Evolutionary conservation across 2,797 vertebrate genomes (phyloP).

Genomic region (Hippocampus kuda): DNA sequence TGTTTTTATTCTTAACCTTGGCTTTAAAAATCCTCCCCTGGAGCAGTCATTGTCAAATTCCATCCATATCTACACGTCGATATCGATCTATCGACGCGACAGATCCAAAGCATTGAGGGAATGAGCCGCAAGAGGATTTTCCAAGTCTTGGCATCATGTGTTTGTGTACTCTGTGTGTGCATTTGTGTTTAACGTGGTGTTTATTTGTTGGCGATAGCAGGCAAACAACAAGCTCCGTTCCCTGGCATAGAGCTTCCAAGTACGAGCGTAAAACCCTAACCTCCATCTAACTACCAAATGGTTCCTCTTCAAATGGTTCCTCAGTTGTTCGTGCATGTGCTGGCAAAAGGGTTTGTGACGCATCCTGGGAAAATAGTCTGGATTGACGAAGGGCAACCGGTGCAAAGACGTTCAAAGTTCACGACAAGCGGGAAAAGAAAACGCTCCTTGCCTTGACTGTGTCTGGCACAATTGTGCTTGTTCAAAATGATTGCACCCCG

Average conservation of each 20-base stretch:
- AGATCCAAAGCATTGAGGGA: constrained; percentile 5
- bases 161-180: constrained; percentile 62
- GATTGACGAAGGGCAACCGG: constrained; percentile 27
- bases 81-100: background rate
- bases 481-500: constrained; percentile 8
- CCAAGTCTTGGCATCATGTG: constrained; percentile 58
- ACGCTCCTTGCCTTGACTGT: background rate
- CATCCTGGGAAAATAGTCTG: constrained; percentile 60
- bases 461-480: constrained; percentile 11
- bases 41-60: constrained; percentile 6
- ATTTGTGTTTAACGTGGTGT: constrained; percentile 71
- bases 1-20: constrained; percentile 43
- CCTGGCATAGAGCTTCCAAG: constrained; percentile 79
- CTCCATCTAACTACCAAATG: constrained; percentile 61
- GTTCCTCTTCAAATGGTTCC: constrained; percentile 62
- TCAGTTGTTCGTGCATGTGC: constrained; percentile 65
- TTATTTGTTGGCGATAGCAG: constrained; percentile 77
- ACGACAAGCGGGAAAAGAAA: background rate
- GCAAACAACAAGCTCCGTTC: constrained; percentile 76
- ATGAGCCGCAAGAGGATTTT: constrained; percentile 49
- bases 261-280: constrained; percentile 66
- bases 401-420: background rate
- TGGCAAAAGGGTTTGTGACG: constrained; percentile 57
- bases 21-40: constrained; percentile 58
- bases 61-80: background rate